phyloP scores from a whole-genome alignment of 35 echinoderm and acorn worm genomes.

The Anneissia japonica region DNA sequence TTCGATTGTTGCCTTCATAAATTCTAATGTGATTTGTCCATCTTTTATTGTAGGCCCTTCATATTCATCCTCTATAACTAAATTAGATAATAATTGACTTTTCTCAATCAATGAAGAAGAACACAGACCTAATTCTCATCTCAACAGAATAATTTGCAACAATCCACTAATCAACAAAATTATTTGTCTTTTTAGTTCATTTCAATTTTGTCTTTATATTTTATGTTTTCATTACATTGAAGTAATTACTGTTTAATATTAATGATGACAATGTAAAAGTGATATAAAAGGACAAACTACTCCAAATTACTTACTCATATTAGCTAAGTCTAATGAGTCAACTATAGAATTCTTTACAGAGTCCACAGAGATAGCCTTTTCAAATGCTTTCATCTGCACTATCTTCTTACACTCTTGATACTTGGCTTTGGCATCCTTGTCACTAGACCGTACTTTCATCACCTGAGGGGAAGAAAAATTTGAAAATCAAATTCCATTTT shows the following conservation, averaged over 20 bases:
- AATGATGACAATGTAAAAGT: no score
- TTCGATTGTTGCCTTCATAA: constrained; percentile 71
- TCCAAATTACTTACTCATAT: constrained; percentile 90
- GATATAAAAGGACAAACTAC: no score
- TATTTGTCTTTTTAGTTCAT: not conserved
- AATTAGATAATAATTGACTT: not conserved
- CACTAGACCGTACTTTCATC: constrained; percentile 74
- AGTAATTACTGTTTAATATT: no score
- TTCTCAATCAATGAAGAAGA: not conserved
- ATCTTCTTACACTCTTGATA: constrained; percentile 89
- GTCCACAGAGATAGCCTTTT: constrained; percentile 76
- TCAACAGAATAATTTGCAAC: no score
- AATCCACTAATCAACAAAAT: not conserved
- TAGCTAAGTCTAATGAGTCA: constrained; percentile 71
- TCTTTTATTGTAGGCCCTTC: constrained; percentile 63
- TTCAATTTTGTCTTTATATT: no score
- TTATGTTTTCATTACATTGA: no score
- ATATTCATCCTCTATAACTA: constrained; percentile 93
- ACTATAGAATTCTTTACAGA: constrained; percentile 63
- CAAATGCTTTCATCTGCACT: constrained; percentile 83
- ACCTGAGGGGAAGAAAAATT: constrained; percentile 50
- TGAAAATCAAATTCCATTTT: not conserved
- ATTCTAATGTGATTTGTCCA: constrained; percentile 77
- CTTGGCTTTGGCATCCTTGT: constrained; percentile 90
- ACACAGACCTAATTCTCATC: not conserved